phyloP scores from a whole-genome alignment of 2,113 vertebrate species.

The Nannobrachium achirus region DNA sequence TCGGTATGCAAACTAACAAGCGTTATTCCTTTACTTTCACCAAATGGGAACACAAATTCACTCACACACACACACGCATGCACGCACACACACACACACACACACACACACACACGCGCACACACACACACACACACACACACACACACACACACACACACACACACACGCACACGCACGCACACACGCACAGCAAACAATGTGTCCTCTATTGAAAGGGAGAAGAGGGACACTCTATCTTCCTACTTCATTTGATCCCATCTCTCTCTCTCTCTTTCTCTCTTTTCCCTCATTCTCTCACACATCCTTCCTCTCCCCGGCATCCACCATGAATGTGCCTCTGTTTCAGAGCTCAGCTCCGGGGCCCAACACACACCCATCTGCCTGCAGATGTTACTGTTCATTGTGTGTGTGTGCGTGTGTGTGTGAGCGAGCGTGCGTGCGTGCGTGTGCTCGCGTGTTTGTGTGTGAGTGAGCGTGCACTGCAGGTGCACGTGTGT shows the following conservation, averaged over 20 bases:
- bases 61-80: constrained; percentile 46
- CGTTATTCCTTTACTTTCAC: constrained; percentile 35
- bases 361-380: constrained; percentile 56
- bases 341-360: constrained; percentile 74
- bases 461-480: neutral
- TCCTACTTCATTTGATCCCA: constrained; percentile 76
- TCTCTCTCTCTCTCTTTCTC: constrained; percentile 55
- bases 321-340: constrained; percentile 76
- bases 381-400: constrained; percentile 78
- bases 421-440: constrained; percentile 32
- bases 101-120: constrained; percentile 47
- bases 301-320: constrained; percentile 77
- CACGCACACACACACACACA: constrained; percentile 51
- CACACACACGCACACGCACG: constrained; percentile 55
- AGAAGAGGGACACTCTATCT: constrained; percentile 76
- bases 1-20: constrained; percentile 74
- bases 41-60: neutral
- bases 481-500: neutral
- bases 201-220: constrained; percentile 74
- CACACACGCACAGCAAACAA: constrained; percentile 69
- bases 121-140: constrained; percentile 53
- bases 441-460: constrained; percentile 5
- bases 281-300: constrained; percentile 65
- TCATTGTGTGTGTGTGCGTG: constrained; percentile 26
- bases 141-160: constrained; percentile 46